Conservation (phyloP, 1,140 invertebrate species). For the Ips typographus region DNA sequence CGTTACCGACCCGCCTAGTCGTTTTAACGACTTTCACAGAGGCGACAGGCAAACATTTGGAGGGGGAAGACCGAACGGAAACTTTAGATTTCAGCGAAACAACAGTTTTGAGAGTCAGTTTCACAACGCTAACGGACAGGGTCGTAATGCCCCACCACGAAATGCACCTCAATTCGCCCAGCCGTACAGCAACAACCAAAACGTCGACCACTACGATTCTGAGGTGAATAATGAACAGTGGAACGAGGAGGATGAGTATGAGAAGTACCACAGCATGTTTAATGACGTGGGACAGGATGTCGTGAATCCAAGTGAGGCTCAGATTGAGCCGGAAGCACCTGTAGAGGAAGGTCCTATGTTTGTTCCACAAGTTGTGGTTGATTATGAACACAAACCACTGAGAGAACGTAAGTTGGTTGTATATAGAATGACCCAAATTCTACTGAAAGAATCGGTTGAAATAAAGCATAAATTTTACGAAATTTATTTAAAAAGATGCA, state of each 20-base stretch:
- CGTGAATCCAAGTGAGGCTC: not conserved
- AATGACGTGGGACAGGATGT: slow-evolving; percentile 25
- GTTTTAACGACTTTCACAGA: slow-evolving; percentile 9
- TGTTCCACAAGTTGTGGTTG: slow-evolving; percentile 57
- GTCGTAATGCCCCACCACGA: not conserved
- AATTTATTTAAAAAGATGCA: too few species aligned
- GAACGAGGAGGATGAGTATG: slow-evolving; percentile 36
- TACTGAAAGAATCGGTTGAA: too few species aligned
- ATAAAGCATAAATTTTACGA: too few species aligned
- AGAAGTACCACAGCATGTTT: slow-evolving; percentile 38
- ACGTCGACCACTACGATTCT: slow-evolving; percentile 15
- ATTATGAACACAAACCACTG: slow-evolving; percentile 67
- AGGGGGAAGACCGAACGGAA: not conserved
- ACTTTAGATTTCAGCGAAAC: slow-evolving; percentile 1
- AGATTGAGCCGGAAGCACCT: slow-evolving; percentile 4
- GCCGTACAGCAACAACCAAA: not conserved
- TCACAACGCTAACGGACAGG: not conserved
- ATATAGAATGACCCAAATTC: too few species aligned
- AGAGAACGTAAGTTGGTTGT: slow-evolving; percentile 42
- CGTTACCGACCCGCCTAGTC: not conserved
- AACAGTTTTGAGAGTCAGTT: slow-evolving; percentile 1
- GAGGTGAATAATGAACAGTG: slow-evolving; percentile 23
- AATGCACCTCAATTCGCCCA: not conserved
- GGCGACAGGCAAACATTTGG: slow-evolving; percentile 16
- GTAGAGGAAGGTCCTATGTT: slow-evolving; percentile 38